These are phyloP conservation scores for Scrobipalpa atriplicella DNA, from an alignment of 2,888 invertebrate genomes.

Conservation along the genomic window DNA sequence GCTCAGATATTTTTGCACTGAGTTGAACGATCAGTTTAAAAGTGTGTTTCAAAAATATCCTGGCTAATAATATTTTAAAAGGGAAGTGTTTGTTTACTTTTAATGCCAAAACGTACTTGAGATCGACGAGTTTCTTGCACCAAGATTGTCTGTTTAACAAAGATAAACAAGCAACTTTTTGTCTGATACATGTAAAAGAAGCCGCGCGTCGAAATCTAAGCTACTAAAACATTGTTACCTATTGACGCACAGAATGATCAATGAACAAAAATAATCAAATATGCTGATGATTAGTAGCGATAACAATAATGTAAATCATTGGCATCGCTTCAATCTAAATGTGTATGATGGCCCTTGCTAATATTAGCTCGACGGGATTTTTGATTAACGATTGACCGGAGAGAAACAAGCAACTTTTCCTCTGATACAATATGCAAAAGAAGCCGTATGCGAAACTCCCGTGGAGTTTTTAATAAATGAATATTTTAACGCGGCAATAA, in stretches of 20 bases:
- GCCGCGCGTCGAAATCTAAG: neutral
- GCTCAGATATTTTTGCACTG: too few species aligned
- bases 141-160: neutral
- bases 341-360: too few species aligned
- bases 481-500: neutral
- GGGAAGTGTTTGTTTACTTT: neutral
- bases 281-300: too few species aligned
- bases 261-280: too few species aligned
- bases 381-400: neutral
- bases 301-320: too few species aligned
- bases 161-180: neutral
- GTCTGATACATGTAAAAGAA: neutral
- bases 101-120: neutral
- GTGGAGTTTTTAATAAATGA: too few species aligned
- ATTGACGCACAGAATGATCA: too few species aligned
- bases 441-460: too few species aligned
- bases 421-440: neutral
- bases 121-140: neutral
- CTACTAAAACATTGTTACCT: too few species aligned
- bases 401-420: neutral
- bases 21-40: conserved; percentile 1
- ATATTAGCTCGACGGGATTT: too few species aligned
- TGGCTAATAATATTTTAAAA: neutral
- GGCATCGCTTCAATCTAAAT: too few species aligned
- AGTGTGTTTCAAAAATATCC: neutral